Base-by-base conservation (phyloP, 2,113 vertebrate species). In the Australoheros scitulus region DNA sequence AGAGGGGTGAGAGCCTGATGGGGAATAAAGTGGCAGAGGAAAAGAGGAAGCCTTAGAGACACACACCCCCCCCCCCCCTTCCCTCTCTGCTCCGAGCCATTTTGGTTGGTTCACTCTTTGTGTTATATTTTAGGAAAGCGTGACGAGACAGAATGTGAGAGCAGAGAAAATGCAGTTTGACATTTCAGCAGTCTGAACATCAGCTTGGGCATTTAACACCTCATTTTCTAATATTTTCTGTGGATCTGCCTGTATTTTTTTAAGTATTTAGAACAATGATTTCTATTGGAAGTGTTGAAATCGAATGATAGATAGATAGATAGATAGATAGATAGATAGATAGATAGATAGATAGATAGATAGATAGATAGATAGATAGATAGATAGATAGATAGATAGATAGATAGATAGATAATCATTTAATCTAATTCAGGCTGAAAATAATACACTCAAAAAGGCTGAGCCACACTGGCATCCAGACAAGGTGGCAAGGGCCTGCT, bases 71-170 rank as follows among this genome's bases (percentile, higher is more conserved):
- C 47, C 57, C 13, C 1, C 14, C 29, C 32, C 64, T 65, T 86
- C 32, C 64, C 61, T 86, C 61, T 81, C 84, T 75, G 89, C 85
- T 87, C 26, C 1, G 3, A 87, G 87, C 76, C 72, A 82, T 92
- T 88, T 90, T 43, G 29, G 83, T 87, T 82, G 85, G 24, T 84
- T 87, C 41, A 11, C 32, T 90, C 22, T 74, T 68, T 70, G 61
- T 88, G 86, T 76, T 89, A 79, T 88, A 92, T 91, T 92, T 91
- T 87, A 24, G 81, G 86, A 91, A 90, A 89, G 88, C 18, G 81
- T 91, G 89, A 92, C 77, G 52, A 90, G 89, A 87, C 87, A 89
- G 84, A 91, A 87, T 88, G 79, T 59, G 65, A 83, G 60, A 80
- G 79, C 59, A 76, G 76, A 72, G 80, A 83, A 88, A 89, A 88